Evolutionary conservation across 2,113 vertebrate species (phyloP), one percentile per base, ranked within the genome.

Genomic region (Elephantulus edwardii): DNA sequence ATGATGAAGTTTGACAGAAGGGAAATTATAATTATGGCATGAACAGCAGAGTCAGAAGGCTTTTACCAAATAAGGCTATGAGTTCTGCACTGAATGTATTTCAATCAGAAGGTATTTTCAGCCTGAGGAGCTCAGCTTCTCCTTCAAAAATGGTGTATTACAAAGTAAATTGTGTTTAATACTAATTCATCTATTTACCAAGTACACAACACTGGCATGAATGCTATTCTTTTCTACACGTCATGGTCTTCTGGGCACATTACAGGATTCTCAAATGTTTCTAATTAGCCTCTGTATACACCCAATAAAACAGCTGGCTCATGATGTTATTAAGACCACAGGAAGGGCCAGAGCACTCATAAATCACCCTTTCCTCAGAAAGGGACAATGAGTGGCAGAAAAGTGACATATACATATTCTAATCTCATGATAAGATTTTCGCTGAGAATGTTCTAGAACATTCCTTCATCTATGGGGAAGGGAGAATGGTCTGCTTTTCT

Each of bases 11-110:
- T 83, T 96, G 96, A 97, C 95, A 97, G 83, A 77, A 92, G 93
- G 95, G 93, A 97, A 98, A 97, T 94, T 44, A 95, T 95, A 97
- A 96, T 97, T 95, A 96, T 86, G 90, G 88, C 87, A 96, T 70
- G 95, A 97, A 96, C 62, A 93, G 95, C 84, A 89, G 75, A 95
- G 94, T 95, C 64, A 94, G 66, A 76, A 96, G 93, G 70, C 84
- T 96, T 97, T 97, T 95, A 97, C 96, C 97, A 97, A 98, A 97
- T 97, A 97, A 97, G 97, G 97, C 58, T 96, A 88, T 80, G 76
- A 84, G 93, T 96, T 95, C 70, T 95, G 56, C 88, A 89, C 66
- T 44, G 84, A 87, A 66, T 66, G 5, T 86, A 90, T 91, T 94
- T 83, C 75, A 92, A 89, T 75, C 70, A 91, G 90, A 71, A 88